Evolutionary conservation across 2,797 vertebrate genomes (phyloP).

Genomic region (Cryptoprocta ferox): DNA sequence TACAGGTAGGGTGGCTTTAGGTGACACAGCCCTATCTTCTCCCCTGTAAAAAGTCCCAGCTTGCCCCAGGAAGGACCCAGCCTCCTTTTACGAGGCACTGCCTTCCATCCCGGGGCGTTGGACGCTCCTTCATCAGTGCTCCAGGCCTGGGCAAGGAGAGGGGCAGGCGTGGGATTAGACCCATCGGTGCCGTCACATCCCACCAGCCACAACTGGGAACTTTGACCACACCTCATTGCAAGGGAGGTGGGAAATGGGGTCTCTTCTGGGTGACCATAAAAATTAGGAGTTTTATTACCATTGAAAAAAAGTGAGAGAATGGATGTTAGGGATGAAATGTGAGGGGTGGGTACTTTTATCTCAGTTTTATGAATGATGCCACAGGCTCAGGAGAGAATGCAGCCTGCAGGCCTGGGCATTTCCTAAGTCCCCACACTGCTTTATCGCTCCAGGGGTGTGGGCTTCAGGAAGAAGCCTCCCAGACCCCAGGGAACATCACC

Average conservation of each 20-base stretch:
- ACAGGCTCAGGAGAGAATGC: neutral
- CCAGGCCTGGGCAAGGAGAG: neutral
- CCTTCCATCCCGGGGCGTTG: fast-evolving
- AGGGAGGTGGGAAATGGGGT: neutral
- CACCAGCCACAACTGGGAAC: neutral
- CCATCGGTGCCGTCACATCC: neutral
- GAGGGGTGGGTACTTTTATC: neutral
- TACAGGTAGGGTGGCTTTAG: neutral
- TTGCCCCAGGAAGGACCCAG: neutral
- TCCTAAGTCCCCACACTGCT: neutral
- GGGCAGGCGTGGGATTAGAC: neutral
- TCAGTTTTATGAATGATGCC: neutral
- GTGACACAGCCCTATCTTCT: neutral
- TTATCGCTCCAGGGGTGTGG: neutral
- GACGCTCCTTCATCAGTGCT: fast-evolving
- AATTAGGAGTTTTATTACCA: neutral
- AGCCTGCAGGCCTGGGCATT: neutral
- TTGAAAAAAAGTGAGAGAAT: neutral
- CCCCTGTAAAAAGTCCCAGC: fast-evolving
- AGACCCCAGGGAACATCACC: neutral
- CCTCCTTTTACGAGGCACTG: too few relatives aligned
- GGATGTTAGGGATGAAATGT: neutral
- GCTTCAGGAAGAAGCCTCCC: neutral
- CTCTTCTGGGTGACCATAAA: neutral
- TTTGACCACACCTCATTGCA: neutral